Percentiles rank a stretch among this genome's conserved stretches.
Evolutionary conservation across 2,113 vertebrate genomes (phyloP).

Genomic region (Clarias magur): DNA sequence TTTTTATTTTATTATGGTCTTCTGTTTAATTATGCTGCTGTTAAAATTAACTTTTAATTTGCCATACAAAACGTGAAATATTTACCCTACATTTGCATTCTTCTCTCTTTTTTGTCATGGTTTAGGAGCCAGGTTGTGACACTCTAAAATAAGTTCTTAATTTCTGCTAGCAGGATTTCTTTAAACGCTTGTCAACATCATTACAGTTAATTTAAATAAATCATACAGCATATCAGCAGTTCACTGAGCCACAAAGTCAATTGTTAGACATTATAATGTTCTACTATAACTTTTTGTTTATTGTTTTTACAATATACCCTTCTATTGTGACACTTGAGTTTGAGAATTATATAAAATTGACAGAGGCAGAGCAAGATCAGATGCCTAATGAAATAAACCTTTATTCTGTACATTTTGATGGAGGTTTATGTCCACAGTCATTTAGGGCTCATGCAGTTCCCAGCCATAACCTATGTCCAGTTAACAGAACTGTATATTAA

Average conservation of each 20-base stretch:
- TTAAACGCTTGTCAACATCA: not conserved
- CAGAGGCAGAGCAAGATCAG: not conserved
- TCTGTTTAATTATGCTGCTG: too few species aligned
- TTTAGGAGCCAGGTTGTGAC: not conserved
- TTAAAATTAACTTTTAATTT: too few species aligned
- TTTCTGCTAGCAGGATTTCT: not conserved
- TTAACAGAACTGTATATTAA: not conserved
- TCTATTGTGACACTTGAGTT: not conserved
- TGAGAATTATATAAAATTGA: not conserved
- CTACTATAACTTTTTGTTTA: not conserved
- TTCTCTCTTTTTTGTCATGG: too few species aligned
- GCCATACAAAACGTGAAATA: too few species aligned
- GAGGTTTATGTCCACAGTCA: not conserved
- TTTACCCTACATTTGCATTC: too few species aligned
- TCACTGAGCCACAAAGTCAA: not conserved
- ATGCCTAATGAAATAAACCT: not conserved
- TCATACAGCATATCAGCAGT: not conserved
- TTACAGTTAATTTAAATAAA: not conserved
- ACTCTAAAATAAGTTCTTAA: not conserved
- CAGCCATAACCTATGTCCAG: not conserved
- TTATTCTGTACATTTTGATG: not conserved
- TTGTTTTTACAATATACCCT: not conserved
- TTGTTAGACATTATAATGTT: not conserved
- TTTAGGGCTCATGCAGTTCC: not conserved
- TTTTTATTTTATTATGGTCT: too few species aligned